phyloP scores from a whole-genome alignment of 2,797 vertebrate genomes.

The Phalanger gymnotis region DNA sequence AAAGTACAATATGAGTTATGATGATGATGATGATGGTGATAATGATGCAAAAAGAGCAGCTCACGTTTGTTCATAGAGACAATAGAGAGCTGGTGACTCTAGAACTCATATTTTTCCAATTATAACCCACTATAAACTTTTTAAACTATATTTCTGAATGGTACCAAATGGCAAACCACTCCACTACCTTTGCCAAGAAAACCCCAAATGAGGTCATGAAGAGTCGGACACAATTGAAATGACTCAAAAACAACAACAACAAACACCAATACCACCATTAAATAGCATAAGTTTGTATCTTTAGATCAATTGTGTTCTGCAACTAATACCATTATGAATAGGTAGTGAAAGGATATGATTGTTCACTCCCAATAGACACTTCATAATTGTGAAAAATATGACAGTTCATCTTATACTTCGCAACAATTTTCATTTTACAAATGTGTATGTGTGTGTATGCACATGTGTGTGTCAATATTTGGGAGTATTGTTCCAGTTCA shows the following conservation, averaged over 20 bases:
- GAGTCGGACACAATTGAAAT: no score
- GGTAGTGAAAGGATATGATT: neutral
- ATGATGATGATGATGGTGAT: neutral
- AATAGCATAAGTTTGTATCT: neutral
- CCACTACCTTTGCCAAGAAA: no score
- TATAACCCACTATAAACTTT: neutral
- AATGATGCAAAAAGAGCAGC: neutral
- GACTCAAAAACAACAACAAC: no score
- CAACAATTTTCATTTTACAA: neutral
- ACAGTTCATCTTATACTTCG: neutral
- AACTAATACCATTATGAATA: neutral
- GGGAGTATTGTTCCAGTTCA: neutral
- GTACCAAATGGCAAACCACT: neutral
- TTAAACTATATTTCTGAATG: neutral
- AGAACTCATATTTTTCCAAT: neutral
- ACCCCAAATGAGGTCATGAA: no score
- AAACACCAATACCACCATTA: no score
- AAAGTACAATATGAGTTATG: neutral
- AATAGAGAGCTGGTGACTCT: neutral
- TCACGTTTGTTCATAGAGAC: neutral
- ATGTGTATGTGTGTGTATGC: no score
- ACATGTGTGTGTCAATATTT: neutral
- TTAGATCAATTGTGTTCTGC: neutral
- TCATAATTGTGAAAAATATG: neutral
- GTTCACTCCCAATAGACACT: neutral